These are phyloP conservation scores for human DNA, from an alignment of 2,113 vertebrate genomes.

Conservation along the genomic window DNA sequence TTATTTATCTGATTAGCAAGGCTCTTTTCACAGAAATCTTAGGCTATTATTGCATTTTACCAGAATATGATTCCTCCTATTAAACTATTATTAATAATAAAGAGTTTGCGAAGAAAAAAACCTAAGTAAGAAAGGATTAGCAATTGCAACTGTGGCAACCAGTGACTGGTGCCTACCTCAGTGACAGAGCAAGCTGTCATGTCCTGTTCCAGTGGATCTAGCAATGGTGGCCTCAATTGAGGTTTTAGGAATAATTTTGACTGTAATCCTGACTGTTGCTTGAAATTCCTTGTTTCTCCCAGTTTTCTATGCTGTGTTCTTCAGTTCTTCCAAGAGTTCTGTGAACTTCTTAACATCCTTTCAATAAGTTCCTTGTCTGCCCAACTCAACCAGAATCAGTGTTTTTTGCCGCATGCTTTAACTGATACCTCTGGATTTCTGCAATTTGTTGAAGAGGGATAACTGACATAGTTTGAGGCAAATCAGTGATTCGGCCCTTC, in stretches of 20 bases:
- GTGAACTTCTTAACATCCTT: not conserved
- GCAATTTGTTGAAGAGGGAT: not conserved
- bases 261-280: not conserved
- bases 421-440: not conserved
- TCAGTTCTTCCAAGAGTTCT: not conserved
- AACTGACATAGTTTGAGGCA: not conserved
- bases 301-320: not conserved
- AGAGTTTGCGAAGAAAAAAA: not conserved
- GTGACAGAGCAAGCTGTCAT: not conserved
- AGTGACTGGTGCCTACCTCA: no score
- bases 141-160: not conserved
- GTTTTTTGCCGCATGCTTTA: not conserved
- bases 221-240: not conserved
- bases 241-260: not conserved
- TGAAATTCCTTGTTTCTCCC: not conserved
- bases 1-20: conserved; percentile 24
- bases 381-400: not conserved
- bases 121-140: not conserved
- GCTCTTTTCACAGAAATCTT: not conserved
- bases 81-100: not conserved
- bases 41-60: not conserved
- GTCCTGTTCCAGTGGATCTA: not conserved
- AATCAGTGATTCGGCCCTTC: not conserved
- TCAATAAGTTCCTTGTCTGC: not conserved
- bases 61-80: not conserved